Base-by-base conservation (phyloP, 2,888 invertebrate genomes). In the Ecliptopera silaceata region DNA sequence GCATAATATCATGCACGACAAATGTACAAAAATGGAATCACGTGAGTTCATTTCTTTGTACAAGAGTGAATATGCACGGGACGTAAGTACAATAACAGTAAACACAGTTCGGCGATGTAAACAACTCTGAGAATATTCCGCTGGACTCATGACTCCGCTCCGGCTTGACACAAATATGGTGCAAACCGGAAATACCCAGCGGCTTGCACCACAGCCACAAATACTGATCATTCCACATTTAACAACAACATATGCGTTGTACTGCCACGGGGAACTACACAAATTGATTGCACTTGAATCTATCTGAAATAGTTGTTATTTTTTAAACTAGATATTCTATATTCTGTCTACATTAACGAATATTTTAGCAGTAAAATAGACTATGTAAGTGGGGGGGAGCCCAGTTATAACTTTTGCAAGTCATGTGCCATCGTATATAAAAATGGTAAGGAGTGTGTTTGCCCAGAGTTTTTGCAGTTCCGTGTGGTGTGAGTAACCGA, bases 101-200 rank as follows among this genome's bases (percentile, higher is more conserved):
- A 84, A 83, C 81, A 84, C 62, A 75, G 78, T 79, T 82, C 82
- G 82, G 76, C 80, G 79, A 69, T 66, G 72, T 73, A 71, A 76
- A 75, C 75, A 74, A 69, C 75, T 73, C 77, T 72, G 71, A 87
- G 84, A 88, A 87, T 82, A 86, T 87, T 86, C 85, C 84, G 70
- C 70, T 85, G 84, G 82, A 85, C 85, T 84, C 77, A n/a, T n/a
- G n/a, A n/a, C n/a, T n/a, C 76, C 82, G 84, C 84, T 83, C 77
- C 76, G 80, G 63, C 68, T 73, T 62, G 69, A 72, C 67, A 72
- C 69, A 73, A 77, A 74, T 74, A 78, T 72, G 70, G 67, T 68
- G 72, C 8, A 69, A 69, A 72, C 79, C 82, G 85, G 84, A 87
- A 84, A 84, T 82, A 79, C 76, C 70, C 72, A 64, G 65, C 64